Percentiles rank a stretch among this genome's conserved stretches.
Evolutionary conservation across 2,888 invertebrate genomes (phyloP).

Genomic region (Orthosia cruda): DNA sequence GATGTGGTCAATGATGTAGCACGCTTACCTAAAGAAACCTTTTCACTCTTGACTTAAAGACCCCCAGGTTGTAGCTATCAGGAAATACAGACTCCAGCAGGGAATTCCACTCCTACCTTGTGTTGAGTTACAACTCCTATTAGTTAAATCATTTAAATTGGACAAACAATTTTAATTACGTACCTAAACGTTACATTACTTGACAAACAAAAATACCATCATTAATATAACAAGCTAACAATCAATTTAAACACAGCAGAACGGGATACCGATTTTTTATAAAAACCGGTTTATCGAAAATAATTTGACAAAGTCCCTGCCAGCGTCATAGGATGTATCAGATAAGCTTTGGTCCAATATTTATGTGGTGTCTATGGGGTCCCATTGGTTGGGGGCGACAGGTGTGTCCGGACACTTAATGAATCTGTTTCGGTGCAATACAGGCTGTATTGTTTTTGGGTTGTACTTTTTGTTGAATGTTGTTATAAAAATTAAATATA

Average conservation of each 20-base stretch:
- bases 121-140: too few species aligned
- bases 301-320: conserved; percentile 49
- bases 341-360: conserved; percentile 54
- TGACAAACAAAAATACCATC: background rate
- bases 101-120: too few species aligned
- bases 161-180: background rate
- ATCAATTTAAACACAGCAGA: conserved; percentile 27
- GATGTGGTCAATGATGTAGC: too few species aligned
- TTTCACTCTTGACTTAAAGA: too few species aligned
- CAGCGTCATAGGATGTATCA: conserved; percentile 41
- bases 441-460: conserved; percentile 44
- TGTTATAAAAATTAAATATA: too few species aligned
- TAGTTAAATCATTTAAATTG: too few species aligned
- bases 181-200: background rate
- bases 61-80: too few species aligned
- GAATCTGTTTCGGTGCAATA: conserved; percentile 69
- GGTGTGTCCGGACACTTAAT: conserved; percentile 72
- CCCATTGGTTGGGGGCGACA: conserved; percentile 70
- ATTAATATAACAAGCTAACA: conserved; percentile 12
- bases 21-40: too few species aligned
- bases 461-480: background rate
- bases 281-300: conserved; percentile 23
- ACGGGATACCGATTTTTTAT: conserved; percentile 4
- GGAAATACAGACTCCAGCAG: too few species aligned
- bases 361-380: conserved; percentile 42